Conservation (phyloP, 1,140 invertebrate species). For the Atta texana region DNA sequence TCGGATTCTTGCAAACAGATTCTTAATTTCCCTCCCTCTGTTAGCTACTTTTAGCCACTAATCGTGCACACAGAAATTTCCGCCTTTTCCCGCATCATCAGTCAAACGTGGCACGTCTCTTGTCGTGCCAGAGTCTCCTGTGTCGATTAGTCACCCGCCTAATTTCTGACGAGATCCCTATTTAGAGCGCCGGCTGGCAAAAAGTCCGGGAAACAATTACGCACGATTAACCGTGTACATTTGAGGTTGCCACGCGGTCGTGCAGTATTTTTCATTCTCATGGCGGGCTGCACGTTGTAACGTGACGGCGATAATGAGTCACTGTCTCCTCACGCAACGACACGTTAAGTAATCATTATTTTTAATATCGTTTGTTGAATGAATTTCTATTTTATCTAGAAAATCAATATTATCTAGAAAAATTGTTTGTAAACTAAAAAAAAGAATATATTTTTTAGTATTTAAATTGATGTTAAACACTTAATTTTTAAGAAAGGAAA, state of each 20-base stretch:
- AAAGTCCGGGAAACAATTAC: conserved; percentile 58
- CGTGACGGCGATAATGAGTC: conserved; percentile 72
- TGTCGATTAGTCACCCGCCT: conserved; percentile 72
- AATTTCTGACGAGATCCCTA: conserved; percentile 65
- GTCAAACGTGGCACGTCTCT: conserved; percentile 62
- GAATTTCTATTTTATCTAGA: conserved; percentile 40
- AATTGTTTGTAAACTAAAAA: neutral
- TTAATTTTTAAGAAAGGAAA: neutral
- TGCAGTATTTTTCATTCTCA: conserved; percentile 67
- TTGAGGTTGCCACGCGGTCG: conserved; percentile 50
- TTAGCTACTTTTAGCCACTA: conserved; percentile 58
- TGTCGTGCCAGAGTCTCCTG: conserved; percentile 10
- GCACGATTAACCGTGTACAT: conserved; percentile 65
- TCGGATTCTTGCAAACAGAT: conserved; percentile 19
- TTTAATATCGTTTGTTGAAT: conserved; percentile 65
- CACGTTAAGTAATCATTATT: conserved; percentile 69
- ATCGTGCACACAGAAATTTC: conserved; percentile 63
- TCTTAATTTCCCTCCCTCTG: conserved; percentile 18
- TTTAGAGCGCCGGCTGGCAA: conserved; percentile 64
- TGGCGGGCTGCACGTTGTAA: conserved; percentile 28
- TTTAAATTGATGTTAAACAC: conserved; percentile 3
- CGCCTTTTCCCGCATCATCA: conserved; percentile 70
- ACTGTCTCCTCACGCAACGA: conserved; percentile 62
- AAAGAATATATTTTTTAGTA: neutral
- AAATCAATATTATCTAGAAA: neutral